These are phyloP conservation scores for Seriola dumerili DNA, from an alignment of 2,113 vertebrate species.

Conservation along the genomic window DNA sequence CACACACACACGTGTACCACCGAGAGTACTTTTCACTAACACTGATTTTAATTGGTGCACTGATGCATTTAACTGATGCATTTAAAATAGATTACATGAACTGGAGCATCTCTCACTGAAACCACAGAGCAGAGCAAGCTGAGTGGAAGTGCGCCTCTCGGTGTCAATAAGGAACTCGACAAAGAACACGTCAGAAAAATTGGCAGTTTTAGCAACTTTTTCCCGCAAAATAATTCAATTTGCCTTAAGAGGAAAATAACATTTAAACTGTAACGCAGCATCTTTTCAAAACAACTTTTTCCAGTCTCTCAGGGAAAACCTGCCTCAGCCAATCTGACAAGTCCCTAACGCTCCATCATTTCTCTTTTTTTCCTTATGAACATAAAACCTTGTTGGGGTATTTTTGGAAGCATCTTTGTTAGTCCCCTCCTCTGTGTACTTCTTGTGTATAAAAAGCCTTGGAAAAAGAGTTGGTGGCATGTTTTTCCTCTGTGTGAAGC, in stretches of 20 bases:
- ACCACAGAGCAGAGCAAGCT: neutral
- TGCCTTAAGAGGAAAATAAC: neutral
- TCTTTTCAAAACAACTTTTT: constrained; percentile 8
- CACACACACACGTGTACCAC: no score
- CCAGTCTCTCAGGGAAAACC: constrained; percentile 10
- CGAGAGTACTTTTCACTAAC: neutral
- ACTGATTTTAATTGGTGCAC: neutral
- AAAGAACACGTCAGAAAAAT: neutral
- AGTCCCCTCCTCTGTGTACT: constrained; percentile 20
- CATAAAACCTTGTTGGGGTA: neutral
- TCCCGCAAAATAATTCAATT: neutral
- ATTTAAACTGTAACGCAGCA: constrained; percentile 1
- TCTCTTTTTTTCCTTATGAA: neutral
- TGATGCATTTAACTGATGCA: neutral
- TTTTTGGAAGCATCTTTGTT: constrained; percentile 26
- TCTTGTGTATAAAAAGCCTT: neutral
- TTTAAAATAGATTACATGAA: neutral
- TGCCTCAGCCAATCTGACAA: constrained; percentile 4
- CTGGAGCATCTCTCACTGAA: neutral
- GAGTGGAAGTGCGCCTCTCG: neutral
- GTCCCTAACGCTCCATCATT: neutral
- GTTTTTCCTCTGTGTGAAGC: constrained; percentile 17
- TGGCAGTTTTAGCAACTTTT: constrained; percentile 10
- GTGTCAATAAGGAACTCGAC: neutral
- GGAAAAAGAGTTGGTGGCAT: constrained; percentile 10